Percentiles rank a stretch among this genome's conserved stretches.
These are phyloP conservation scores for silkworm (Bombyx mori) DNA, from an alignment of 1,140 invertebrate species.

Conservation along the genomic window ASM3026992v2 NC_085119.1:8074501-8075000, in stretches of 20 bases:
- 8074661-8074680: slow-evolving; percentile 21
- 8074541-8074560: too few relatives aligned
- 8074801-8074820: slow-evolving; percentile 45
- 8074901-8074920: too few relatives aligned
- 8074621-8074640: too few relatives aligned
- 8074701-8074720: slow-evolving; percentile 43
- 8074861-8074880: too few relatives aligned
- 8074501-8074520: too few relatives aligned
- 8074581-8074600: too few relatives aligned
- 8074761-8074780: slow-evolving; percentile 44
- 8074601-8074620: background rate
- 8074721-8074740: slow-evolving; percentile 31
- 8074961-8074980: too few relatives aligned
- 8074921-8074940: background rate
- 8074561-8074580: too few relatives aligned
- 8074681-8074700: slow-evolving; percentile 49
- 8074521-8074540: too few relatives aligned
- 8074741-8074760: slow-evolving; percentile 45
- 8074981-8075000: too few relatives aligned
- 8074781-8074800: slow-evolving; percentile 59
- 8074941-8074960: slow-evolving; percentile 1
- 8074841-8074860: slow-evolving; percentile 5
- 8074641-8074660: background rate
- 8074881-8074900: too few relatives aligned
- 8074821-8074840: slow-evolving; percentile 13